Evolutionary conservation across 1,140 invertebrate genomes (phyloP).

Genomic region (Dolichoris vasculosae): DNA sequence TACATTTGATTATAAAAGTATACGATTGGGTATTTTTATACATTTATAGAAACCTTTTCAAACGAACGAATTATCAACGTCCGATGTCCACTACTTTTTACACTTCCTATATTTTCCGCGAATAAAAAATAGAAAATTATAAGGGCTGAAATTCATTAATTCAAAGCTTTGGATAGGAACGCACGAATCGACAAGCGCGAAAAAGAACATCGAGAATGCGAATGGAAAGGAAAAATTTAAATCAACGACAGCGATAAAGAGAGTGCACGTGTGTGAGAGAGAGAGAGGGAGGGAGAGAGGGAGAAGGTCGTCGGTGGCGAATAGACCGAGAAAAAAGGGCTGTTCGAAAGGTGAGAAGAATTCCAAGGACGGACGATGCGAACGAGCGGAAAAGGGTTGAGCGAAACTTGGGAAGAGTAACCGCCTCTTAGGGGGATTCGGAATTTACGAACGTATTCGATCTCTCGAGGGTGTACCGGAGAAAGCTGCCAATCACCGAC

Average conservation of each 20-base stretch:
- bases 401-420: constrained; percentile 1
- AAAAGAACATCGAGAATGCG: not conserved
- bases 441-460: constrained; percentile 25
- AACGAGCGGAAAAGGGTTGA: constrained; percentile 5
- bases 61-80: not conserved
- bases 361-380: not conserved
- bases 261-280: not conserved
- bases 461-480: not conserved
- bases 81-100: not conserved
- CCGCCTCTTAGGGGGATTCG: constrained; percentile 23
- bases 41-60: no score
- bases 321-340: not conserved
- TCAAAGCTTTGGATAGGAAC: not conserved
- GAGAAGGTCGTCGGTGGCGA: no score
- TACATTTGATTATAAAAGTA: no score
- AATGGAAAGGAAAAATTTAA: not conserved
- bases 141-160: not conserved
- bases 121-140: constrained; percentile 1
- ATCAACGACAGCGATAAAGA: no score
- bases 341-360: constrained; percentile 11
- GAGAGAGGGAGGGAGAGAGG: not conserved
- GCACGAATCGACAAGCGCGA: not conserved
- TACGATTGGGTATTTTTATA: no score
- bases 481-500: constrained; percentile 45
- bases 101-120: not conserved